Evolutionary conservation across 2,113 vertebrate genomes (phyloP).

Genomic region (Eolophus roseicapilla): DNA sequence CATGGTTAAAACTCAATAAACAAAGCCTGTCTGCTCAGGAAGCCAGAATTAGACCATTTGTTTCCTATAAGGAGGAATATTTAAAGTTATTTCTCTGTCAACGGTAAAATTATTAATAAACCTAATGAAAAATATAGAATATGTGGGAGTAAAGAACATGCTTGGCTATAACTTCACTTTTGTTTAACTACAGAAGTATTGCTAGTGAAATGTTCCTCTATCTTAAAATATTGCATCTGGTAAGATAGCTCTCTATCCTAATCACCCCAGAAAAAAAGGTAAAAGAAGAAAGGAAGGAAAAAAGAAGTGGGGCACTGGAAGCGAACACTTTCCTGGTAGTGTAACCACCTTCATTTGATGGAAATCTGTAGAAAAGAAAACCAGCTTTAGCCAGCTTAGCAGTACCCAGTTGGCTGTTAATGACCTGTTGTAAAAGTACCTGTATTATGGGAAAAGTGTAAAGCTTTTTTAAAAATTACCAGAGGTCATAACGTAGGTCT

Average conservation of each 20-base stretch:
- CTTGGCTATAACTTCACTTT: slow-evolving; percentile 33
- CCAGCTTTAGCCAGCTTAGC: neutral
- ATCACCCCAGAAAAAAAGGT: neutral
- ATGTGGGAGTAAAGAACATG: slow-evolving; percentile 38
- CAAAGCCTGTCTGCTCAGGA: slow-evolving; percentile 44
- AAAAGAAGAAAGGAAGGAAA: neutral
- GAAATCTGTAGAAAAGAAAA: neutral
- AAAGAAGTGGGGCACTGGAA: neutral
- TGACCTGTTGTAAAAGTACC: neutral
- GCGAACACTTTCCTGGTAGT: neutral
- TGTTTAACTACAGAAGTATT: slow-evolving; percentile 10
- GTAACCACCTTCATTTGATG: neutral
- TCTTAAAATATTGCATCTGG: slow-evolving; percentile 2
- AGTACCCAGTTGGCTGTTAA: neutral
- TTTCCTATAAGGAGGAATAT: slow-evolving; percentile 25
- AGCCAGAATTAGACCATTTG: slow-evolving; percentile 53
- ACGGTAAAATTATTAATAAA: slow-evolving; percentile 63
- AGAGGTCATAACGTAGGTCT: neutral
- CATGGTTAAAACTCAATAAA: slow-evolving; percentile 51
- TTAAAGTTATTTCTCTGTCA: slow-evolving; percentile 61
- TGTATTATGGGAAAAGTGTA: neutral
- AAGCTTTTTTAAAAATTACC: neutral
- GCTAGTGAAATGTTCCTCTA: slow-evolving; percentile 2
- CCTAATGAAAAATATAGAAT: slow-evolving; percentile 49
- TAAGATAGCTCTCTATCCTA: neutral